A percentile compares a stretch with the other conserved stretches of the same genome.
phyloP scores from a whole-genome alignment of 1,140 invertebrate species.

The Leptopilina clavipes region DNA sequence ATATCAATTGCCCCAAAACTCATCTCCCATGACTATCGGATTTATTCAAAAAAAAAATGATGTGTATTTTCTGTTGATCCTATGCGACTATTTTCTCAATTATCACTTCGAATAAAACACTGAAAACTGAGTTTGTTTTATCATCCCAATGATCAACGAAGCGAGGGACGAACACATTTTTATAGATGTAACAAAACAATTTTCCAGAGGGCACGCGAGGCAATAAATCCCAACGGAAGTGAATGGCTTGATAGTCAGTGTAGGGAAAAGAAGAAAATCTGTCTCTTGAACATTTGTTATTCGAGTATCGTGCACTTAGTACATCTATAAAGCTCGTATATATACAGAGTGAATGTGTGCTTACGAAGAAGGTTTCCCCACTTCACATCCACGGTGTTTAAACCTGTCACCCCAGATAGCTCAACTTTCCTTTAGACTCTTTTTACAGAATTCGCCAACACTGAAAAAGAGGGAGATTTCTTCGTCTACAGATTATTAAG shows the following conservation, averaged over 20 bases:
- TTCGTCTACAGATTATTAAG: conserved; percentile 6
- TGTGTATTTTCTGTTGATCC: too few species aligned
- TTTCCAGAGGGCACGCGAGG: conserved; percentile 54
- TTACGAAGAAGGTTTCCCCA: conserved; percentile 10
- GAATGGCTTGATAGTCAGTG: conserved; percentile 35
- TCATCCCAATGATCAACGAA: background rate
- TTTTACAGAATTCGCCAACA: conserved; percentile 10
- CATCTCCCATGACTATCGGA: too few species aligned
- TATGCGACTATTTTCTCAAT: too few species aligned
- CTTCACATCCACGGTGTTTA: conserved; percentile 29
- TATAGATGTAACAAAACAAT: conserved; percentile 61
- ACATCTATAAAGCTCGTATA: conserved; percentile 54
- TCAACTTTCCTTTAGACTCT: conserved; percentile 7
- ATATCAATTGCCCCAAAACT: background rate
- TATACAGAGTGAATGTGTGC: conserved; percentile 43
- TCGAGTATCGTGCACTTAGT: conserved; percentile 50
- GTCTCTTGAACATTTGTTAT: conserved; percentile 59
- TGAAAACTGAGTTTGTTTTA: background rate
- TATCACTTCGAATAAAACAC: too few species aligned
- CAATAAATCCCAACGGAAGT: conserved; percentile 53
- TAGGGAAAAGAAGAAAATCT: conserved; percentile 49
- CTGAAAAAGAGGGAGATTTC: background rate
- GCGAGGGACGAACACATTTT: conserved; percentile 43
- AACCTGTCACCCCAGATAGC: conserved; percentile 28
- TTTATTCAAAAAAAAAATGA: background rate